These are phyloP conservation scores for Sakesphorus luctuosus DNA, from an alignment of 2,113 vertebrate species.

Conservation along the genomic window DNA sequence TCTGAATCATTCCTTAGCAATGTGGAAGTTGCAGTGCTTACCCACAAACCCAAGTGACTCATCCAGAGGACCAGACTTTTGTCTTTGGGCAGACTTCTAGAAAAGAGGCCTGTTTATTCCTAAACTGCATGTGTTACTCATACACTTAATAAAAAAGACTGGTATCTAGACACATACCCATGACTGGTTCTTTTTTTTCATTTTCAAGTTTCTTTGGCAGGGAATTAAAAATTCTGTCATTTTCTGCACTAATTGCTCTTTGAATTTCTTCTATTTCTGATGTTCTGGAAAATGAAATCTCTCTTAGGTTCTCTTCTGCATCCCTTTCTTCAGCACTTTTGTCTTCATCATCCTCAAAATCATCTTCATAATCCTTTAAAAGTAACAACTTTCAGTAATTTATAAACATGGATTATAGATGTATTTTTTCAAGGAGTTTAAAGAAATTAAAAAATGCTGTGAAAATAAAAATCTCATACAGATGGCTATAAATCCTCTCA, in stretches of 20 bases:
- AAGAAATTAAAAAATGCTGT: neutral
- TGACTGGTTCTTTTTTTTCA: neutral
- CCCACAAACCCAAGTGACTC: constrained; percentile 32
- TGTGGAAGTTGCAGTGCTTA: neutral
- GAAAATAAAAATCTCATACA: neutral
- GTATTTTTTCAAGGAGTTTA: neutral
- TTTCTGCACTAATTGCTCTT: constrained; percentile 90
- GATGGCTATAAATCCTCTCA: neutral
- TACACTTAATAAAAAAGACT: neutral
- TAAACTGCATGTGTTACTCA: neutral
- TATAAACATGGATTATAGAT: neutral
- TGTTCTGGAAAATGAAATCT: constrained; percentile 60
- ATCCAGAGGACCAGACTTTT: constrained; percentile 30
- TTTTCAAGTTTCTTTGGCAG: constrained; percentile 52
- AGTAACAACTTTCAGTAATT: neutral
- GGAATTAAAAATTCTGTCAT: constrained; percentile 77
- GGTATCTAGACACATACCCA: constrained; percentile 61
- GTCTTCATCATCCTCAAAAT: constrained; percentile 88
- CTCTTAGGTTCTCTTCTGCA: constrained; percentile 9
- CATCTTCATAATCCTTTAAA: constrained; percentile 91
- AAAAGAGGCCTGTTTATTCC: neutral
- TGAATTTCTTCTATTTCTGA: constrained; percentile 88
- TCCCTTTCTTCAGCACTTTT: constrained; percentile 41
- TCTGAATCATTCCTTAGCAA: constrained; percentile 46
- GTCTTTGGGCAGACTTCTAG: neutral